Evolutionary conservation across 2,113 vertebrate species (phyloP).

Genomic region (Saccopteryx bilineata): DNA sequence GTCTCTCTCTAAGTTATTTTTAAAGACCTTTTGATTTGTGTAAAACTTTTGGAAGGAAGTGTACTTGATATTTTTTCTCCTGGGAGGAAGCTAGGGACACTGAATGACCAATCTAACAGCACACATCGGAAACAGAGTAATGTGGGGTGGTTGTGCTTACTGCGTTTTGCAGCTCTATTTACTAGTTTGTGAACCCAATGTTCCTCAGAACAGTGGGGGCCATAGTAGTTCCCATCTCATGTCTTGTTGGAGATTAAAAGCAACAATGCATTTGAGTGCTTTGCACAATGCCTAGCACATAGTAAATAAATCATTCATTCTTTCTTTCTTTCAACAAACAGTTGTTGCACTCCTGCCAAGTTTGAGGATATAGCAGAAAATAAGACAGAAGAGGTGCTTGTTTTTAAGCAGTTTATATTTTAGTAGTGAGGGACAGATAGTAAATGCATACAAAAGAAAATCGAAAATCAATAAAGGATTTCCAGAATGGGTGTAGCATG

Average conservation of each 20-base stretch:
- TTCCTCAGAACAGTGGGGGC: background rate
- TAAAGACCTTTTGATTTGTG: background rate
- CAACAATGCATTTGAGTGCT: background rate
- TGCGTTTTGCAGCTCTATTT: background rate
- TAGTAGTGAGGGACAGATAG: background rate
- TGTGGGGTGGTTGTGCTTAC: background rate
- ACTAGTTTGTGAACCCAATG: background rate
- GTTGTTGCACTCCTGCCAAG: background rate
- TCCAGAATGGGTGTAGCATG: background rate
- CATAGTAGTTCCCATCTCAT: background rate
- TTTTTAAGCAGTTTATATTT: constrained; percentile 22
- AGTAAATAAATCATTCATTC: background rate
- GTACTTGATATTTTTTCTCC: background rate
- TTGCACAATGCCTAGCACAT: background rate
- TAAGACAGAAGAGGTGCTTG: background rate
- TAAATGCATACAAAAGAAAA: background rate
- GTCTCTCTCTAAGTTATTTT: background rate
- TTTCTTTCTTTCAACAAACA: background rate
- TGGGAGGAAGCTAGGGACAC: background rate
- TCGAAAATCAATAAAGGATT: background rate
- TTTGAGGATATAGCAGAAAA: constrained; percentile 2
- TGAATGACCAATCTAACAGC: background rate
- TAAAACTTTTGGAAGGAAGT: background rate
- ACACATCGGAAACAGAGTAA: background rate
- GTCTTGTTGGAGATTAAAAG: background rate